Base-by-base conservation (phyloP, 2,888 invertebrate genomes). In the Ophioninae sp. region DNA sequence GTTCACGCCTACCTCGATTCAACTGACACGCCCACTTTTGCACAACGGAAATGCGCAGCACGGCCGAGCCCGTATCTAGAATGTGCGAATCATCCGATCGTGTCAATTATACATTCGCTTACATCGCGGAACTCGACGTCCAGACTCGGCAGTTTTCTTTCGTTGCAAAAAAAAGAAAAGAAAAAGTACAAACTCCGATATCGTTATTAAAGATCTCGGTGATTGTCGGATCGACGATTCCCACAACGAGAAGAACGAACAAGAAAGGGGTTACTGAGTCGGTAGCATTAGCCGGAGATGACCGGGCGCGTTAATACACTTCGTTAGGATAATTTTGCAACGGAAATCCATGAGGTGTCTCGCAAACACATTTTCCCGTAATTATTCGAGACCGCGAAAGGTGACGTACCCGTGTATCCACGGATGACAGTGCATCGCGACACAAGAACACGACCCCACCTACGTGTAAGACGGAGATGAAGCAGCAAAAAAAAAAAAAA, bases 281-380 rank as follows among this genome's bases (percentile, higher is more conserved):
- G n/a, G 83, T 84, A 81, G 83, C 81, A 17, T 21, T n/a, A n/a
- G 50, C 56, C 72, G 84, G 79, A 79, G 62, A 68, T 84, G 82
- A 76, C 17, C 64, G 17, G 44, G 84, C 82, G 82, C 13, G 50
- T 79, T 75, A 59, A 77, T 76, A 73, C 13, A 50, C 84, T 84
- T 84, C 84, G 82, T 84, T 84, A 84, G 76, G 76, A 79, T 79
- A 59, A 84, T 84, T 76, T 76, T 76, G 37, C 68, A 68, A 64
- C 79, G 84, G 76, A 77, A 82, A 79, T 73, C 39, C 56, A 72
- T 67, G 79, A 79, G 79, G 67, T 69, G 61, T 57, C 62, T 67
- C 67, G 23, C 74, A 62, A 50, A 59, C 61, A 81, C 70, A 67
- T 21, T 39, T 69, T 69, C 13, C 23, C 6, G 65, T 65, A 64